Evolutionary conservation across 2,113 vertebrate species (phyloP).

Genomic region (Petromus typicus): DNA sequence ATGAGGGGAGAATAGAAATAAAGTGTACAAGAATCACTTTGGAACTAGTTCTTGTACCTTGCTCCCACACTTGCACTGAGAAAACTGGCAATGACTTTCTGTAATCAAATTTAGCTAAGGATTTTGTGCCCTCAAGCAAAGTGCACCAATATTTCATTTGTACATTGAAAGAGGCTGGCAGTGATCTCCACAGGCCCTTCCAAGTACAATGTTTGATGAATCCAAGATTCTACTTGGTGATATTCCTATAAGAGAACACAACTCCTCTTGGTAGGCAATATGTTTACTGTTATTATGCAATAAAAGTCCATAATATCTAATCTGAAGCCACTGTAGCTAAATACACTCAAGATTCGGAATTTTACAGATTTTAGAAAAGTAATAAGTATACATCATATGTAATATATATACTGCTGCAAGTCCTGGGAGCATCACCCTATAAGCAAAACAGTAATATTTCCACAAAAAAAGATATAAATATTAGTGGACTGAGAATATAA

Average conservation of each 20-base stretch:
- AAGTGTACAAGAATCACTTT: background rate
- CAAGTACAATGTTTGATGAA: background rate
- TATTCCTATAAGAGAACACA: background rate
- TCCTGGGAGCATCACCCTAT: background rate
- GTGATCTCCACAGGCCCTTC: background rate
- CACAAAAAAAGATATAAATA: background rate
- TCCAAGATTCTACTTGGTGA: background rate
- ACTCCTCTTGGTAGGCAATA: background rate
- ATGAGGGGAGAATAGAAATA: background rate
- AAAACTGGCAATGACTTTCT: constrained; percentile 31
- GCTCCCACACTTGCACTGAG: background rate
- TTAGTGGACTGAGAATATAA: background rate
- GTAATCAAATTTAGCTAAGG: constrained; percentile 3
- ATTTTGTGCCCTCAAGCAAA: background rate
- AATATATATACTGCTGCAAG: background rate
- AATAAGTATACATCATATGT: background rate
- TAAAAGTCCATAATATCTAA: background rate
- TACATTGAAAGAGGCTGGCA: constrained; percentile 3
- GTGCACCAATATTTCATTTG: background rate
- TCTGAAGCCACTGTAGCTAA: background rate
- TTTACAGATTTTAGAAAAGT: constrained; percentile 21
- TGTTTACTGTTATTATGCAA: background rate
- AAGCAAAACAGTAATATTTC: constrained; percentile 50
- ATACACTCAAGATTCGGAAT: constrained; percentile 26
- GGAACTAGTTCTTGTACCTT: background rate